Conservation (phyloP, 2,797 vertebrate genomes). For the Busarellus nigricollis region DNA sequence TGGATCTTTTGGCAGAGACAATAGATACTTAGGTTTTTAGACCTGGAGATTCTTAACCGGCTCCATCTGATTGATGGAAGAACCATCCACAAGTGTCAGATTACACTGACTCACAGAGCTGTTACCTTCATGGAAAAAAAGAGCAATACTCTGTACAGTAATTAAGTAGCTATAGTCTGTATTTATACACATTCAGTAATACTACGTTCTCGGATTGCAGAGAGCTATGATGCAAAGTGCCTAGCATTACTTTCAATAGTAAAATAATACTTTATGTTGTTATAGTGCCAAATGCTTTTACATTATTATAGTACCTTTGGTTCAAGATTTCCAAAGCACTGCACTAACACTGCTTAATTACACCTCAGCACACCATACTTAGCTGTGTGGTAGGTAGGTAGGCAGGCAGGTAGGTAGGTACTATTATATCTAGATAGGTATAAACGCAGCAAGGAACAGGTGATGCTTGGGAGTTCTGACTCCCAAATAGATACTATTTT, state of each 20-base stretch:
- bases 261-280: neutral
- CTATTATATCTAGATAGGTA: neutral
- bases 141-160: neutral
- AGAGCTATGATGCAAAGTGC: neutral
- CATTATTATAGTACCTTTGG: neutral
- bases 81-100: neutral
- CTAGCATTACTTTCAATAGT: neutral
- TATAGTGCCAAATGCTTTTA: neutral
- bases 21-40: neutral
- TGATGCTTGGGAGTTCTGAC: neutral
- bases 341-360: neutral
- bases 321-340: neutral
- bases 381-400: neutral
- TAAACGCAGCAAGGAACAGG: neutral
- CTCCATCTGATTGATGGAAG: neutral
- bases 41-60: neutral
- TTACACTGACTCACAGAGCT: neutral
- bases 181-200: neutral
- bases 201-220: accelerated
- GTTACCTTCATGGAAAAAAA: neutral
- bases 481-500: neutral
- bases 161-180: neutral
- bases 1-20: neutral
- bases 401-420: neutral
- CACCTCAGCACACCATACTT: neutral